Base-by-base conservation (phyloP, 2,888 invertebrate species). In the Cryptophagus acutangulus region DNA sequence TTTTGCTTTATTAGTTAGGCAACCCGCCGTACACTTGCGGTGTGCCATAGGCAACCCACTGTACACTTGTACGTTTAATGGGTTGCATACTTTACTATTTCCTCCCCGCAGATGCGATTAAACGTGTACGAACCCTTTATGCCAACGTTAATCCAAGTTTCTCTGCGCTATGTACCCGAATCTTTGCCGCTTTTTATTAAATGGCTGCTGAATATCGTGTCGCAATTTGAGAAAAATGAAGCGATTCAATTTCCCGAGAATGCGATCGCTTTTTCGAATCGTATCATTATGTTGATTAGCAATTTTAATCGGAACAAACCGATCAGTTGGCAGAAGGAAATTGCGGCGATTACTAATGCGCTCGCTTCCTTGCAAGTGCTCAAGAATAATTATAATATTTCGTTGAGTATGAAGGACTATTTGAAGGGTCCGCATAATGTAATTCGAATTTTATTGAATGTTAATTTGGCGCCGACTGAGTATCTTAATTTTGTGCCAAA, bases 401-500 rank as follows among this genome's bases (percentile, higher is more conserved):
- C 40, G 30, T 12, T 26, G 3, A 26, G 9, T 26, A 12, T 26
- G 26, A 8, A 8, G 12, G 26, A 26, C 12, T 26, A 26, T 26
- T 6, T 3, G 12, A 12, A n/a, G 3, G 26, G 3, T 12, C 26
- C 26, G 9, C 4, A n/a, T 4, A 26, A 26, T 26, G 26, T 26
- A 3, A 51, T 61, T 14, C 48, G 53, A 29, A 48, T 49, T 10
- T 48, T 66, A 17, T 40, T 65, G 17, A 54, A 51, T 33, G 31
- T 52, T 8, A 45, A 48, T 8, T 49, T 58, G 45, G 33, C 42
- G 17, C 39, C 49, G 1, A 59, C 65, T 10, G 52, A 57, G 17
- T 66, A 68, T 37, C 54, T 63, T 8, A 36, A 50, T 16, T 62
- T 73, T 20, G 44, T 71, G 6, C 54, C 64, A 24, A 57, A 62